phyloP scores from a whole-genome alignment of 2,888 invertebrate species.

The Cataglyphis altisquamis region DNA sequence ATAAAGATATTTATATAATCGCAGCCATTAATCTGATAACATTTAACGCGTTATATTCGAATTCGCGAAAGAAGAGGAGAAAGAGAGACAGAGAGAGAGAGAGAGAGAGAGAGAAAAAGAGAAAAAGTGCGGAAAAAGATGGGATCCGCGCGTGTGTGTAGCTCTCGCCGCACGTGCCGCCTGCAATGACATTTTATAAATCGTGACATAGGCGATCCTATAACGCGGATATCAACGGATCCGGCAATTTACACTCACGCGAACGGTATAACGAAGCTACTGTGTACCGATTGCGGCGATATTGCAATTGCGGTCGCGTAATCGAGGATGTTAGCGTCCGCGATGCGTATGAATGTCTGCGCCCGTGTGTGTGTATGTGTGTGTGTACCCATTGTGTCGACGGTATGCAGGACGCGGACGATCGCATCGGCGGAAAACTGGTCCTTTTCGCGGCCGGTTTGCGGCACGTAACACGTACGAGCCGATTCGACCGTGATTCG shows the following conservation, averaged over 20 bases:
- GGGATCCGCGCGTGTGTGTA: background rate
- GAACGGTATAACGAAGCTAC: slow-evolving; percentile 43
- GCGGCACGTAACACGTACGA: slow-evolving; percentile 35
- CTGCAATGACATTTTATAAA: slow-evolving; percentile 44
- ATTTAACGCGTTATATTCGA: slow-evolving; percentile 25
- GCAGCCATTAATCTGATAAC: background rate
- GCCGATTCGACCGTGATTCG: background rate
- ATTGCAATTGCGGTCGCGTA: slow-evolving; percentile 51
- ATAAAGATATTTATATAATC: slow-evolving; percentile 6
- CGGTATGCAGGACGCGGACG: background rate
- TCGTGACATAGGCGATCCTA: slow-evolving; percentile 27
- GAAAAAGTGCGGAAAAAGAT: no score
- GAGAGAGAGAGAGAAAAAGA: background rate
- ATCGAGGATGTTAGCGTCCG: slow-evolving; percentile 39
- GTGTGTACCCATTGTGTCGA: background rate
- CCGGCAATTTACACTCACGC: slow-evolving; percentile 40
- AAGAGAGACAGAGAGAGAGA: background rate
- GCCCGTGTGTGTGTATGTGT: background rate
- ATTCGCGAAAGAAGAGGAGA: background rate
- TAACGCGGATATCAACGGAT: slow-evolving; percentile 37
- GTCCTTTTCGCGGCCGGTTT: slow-evolving; percentile 19
- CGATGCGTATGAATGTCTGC: background rate
- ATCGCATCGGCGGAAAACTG: background rate
- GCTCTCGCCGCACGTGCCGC: slow-evolving; percentile 30
- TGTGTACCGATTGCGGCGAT: slow-evolving; percentile 12